These are phyloP conservation scores for Dicycla oo DNA, from an alignment of 2,888 invertebrate species.

Conservation along the genomic window DNA sequence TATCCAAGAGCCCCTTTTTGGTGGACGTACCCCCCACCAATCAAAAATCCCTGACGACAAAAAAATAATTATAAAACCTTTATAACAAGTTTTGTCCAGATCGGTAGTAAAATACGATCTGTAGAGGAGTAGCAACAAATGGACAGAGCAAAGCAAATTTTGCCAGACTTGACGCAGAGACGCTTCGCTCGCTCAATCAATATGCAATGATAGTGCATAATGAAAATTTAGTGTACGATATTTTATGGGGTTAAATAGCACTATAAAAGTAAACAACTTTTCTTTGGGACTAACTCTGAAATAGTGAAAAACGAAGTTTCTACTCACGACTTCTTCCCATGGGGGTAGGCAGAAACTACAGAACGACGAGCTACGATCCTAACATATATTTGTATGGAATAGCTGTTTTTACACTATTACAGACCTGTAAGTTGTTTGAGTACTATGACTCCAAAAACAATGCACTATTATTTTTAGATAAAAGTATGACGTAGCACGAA, in stretches of 20 bases:
- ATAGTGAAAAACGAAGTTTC: neutral
- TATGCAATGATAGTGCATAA: conserved; percentile 5
- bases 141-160: too few species aligned
- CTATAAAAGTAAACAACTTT: neutral
- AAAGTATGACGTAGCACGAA: neutral
- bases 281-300: neutral
- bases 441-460: neutral
- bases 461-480: neutral
- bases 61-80: too few species aligned
- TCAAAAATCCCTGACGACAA: too few species aligned
- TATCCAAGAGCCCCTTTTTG: too few species aligned
- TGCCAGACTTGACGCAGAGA: too few species aligned
- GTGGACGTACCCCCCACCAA: too few species aligned
- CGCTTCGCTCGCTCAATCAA: too few species aligned
- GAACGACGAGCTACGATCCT: neutral
- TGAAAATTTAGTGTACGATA: neutral
- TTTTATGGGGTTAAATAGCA: neutral
- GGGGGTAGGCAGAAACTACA: neutral
- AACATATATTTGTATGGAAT: neutral
- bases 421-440: neutral
- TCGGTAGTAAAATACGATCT: too few species aligned
- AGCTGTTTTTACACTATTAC: neutral
- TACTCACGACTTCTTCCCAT: neutral
- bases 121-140: too few species aligned
- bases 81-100: too few species aligned